Base-by-base conservation (phyloP, 2,888 invertebrate species). In the Temnothorax ravouxi region DNA sequence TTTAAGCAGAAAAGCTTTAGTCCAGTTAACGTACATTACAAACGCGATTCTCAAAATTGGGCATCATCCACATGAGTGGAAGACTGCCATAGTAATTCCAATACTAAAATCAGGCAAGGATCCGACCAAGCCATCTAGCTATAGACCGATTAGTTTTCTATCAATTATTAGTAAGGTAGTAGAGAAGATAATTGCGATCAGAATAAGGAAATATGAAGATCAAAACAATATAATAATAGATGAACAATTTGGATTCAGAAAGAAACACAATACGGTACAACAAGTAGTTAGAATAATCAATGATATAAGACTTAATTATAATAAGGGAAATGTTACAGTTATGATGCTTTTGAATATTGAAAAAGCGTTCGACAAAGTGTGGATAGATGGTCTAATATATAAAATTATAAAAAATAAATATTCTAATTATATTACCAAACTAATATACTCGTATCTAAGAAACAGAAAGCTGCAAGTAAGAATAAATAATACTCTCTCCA, bases 281-380 rank as follows among this genome's bases (percentile, higher is more conserved):
- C 93, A 94, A 87, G 79, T 93, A 2, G 79, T 82, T 0, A 72
- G 93, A 84, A 91, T 94, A 29, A 84, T 87, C 0, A 90, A 91
- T 56, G 87, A 91, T 52, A 88, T 92, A 6, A 80, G 69, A 0
- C 64, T 88, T 6, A 88, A 90, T 6, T 93, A 91, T 25, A 92
- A 93, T 66, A 87, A 86, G 64, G 84, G 88, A 8, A 75, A 6
- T 18, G 50, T 84, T 1, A 92, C 93, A n/a, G 87, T 87, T 0
- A 89, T 93, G 86, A 72, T 91, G 0, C 83, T 94, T n/a, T 72
- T 94, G 21, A 92, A 94, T 62, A 91, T 94, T 13, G 90, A 92
- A 77, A 93, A 93, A 86, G 93, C 94, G 0, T 94, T 94, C 64
- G 92, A 94, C 74, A 89, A 88, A 62, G 92, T 93, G 0, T 93